phyloP scores from a whole-genome alignment of 2,888 invertebrate species.

The Dexiosoma caninum region DNA sequence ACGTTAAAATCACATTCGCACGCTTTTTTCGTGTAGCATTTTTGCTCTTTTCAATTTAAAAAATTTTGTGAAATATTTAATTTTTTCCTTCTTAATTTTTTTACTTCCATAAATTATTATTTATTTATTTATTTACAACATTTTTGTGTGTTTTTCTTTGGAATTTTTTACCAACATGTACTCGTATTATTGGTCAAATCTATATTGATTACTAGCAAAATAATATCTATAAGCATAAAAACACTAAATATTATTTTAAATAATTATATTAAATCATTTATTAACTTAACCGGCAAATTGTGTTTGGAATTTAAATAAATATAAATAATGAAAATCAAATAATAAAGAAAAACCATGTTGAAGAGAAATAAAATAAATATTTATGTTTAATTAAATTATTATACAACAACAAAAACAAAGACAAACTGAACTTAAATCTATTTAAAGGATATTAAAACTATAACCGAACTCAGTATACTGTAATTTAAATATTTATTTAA shows the following conservation, averaged over 20 bases:
- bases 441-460: constrained; percentile 17
- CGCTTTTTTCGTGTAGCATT: too few relatives aligned
- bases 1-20: too few relatives aligned
- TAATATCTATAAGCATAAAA: not conserved
- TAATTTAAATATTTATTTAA: constrained; percentile 38
- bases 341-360: not conserved
- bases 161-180: too few relatives aligned
- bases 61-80: too few relatives aligned
- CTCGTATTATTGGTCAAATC: not conserved
- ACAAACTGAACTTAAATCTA: constrained; percentile 1
- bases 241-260: constrained; percentile 45
- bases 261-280: constrained; percentile 24
- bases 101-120: too few relatives aligned
- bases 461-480: constrained; percentile 35
- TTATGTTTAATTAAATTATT: too few relatives aligned
- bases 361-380: constrained; percentile 20
- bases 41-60: too few relatives aligned
- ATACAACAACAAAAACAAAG: not conserved
- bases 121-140: not conserved
- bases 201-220: not conserved
- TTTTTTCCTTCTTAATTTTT: too few relatives aligned
- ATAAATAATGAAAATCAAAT: not conserved
- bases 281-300: constrained; percentile 14
- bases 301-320: constrained; percentile 30
- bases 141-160: too few relatives aligned